Evolutionary conservation across 1,140 invertebrate species (phyloP).

Genomic region (Scaptomyza pallida): DNA sequence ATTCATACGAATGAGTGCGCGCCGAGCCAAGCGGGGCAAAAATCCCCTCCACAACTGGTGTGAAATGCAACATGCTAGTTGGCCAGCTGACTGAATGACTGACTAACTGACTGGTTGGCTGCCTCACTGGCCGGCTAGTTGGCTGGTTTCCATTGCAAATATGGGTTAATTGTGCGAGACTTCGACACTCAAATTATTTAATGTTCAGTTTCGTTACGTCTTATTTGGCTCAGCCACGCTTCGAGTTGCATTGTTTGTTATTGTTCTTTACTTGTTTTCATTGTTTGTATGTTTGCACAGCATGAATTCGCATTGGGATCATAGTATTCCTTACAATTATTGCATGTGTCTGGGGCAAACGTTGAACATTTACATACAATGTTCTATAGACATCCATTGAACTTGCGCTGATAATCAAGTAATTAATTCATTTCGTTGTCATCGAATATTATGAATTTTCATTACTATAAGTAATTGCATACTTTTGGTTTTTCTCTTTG

Average conservation of each 20-base stretch:
- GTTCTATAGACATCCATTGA: constrained; percentile 22
- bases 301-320: constrained; percentile 12
- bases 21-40: constrained; percentile 59
- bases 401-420: constrained; percentile 40
- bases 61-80: constrained; percentile 76
- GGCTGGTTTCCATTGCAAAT: constrained; percentile 64
- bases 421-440: constrained; percentile 51
- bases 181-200: constrained; percentile 72
- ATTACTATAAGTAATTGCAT: constrained; percentile 41
- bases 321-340: constrained; percentile 47
- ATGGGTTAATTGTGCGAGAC: constrained; percentile 76
- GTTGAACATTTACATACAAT: constrained; percentile 9
- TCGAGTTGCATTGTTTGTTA: constrained; percentile 29
- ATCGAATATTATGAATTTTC: constrained; percentile 42
- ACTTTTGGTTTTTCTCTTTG: background rate
- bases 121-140: constrained; percentile 2
- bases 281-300: constrained; percentile 18
- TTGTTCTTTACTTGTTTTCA: constrained; percentile 19
- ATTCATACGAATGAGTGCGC: constrained; percentile 76
- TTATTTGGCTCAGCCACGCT: background rate
- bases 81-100: constrained; percentile 10
- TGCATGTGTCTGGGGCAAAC: constrained; percentile 20
- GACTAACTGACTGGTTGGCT: constrained; percentile 6
- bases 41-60: constrained; percentile 67
- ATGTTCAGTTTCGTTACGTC: constrained; percentile 46